These are phyloP conservation scores for Bombus difficillimus DNA, from an alignment of 1,140 invertebrate species.

Conservation along the genomic window DNA sequence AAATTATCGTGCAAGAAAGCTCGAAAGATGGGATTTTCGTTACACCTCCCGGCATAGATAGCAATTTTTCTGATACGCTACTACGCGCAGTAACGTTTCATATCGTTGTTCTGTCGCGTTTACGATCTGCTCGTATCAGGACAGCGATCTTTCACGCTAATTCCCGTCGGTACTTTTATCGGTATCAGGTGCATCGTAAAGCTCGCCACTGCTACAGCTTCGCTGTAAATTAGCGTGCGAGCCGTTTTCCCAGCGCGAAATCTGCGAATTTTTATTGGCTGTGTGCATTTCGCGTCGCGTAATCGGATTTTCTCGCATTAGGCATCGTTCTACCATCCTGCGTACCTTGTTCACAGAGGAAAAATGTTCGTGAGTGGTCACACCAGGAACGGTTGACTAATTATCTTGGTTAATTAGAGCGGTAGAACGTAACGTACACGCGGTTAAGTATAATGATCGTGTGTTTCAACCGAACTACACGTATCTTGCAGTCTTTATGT, in stretches of 20 bases:
- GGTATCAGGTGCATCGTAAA: constrained; percentile 32
- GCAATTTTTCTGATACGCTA: background rate
- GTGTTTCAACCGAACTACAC: too few species aligned
- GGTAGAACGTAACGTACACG: background rate
- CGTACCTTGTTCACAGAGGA: background rate
- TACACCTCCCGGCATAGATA: too few species aligned
- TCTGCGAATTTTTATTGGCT: constrained; percentile 23
- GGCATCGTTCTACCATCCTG: background rate
- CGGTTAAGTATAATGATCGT: background rate
- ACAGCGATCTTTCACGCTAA: constrained; percentile 22
- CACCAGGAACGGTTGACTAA: background rate
- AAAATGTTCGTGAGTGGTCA: background rate
- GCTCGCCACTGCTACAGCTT: background rate
- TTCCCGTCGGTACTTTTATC: constrained; percentile 25
- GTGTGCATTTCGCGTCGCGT: background rate
- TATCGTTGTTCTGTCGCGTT: background rate
- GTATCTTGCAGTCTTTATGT: too few species aligned
- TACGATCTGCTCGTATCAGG: constrained; percentile 8
- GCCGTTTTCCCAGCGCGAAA: background rate
- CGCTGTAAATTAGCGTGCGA: constrained; percentile 3
- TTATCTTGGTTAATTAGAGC: background rate
- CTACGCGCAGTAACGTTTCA: background rate
- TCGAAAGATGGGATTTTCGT: background rate
- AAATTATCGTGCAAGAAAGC: background rate
- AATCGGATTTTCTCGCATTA: constrained; percentile 23